phyloP scores from a whole-genome alignment of 2,797 vertebrate genomes.

The Sciurus carolinensis region DNA sequence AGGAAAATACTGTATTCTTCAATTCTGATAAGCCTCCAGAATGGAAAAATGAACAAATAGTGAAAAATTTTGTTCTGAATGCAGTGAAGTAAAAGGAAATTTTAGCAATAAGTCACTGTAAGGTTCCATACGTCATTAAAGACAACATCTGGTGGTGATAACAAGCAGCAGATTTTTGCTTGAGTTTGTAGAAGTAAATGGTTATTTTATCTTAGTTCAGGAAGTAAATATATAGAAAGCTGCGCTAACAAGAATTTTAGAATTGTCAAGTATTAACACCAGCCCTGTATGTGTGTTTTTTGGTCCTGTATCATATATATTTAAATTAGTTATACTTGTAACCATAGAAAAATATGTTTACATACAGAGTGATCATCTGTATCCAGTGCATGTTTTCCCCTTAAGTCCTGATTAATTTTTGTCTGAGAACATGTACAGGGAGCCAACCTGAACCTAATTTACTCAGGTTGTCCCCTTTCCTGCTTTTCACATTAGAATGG shows the following conservation, averaged over 20 bases:
- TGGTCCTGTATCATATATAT: conserved; percentile 72
- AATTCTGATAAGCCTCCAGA: conserved; percentile 55
- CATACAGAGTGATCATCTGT: conserved; percentile 82
- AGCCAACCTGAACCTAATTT: conserved; percentile 87
- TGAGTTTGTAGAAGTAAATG: conserved; percentile 86
- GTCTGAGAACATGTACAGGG: conserved; percentile 78
- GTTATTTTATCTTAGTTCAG: conserved; percentile 88
- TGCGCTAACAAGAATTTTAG: conserved; percentile 87
- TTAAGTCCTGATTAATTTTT: conserved; percentile 85
- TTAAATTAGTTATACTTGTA: conserved; percentile 87
- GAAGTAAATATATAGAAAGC: conserved; percentile 87
- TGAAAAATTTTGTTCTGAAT: conserved; percentile 76
- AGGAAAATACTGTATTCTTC: conserved; percentile 69
- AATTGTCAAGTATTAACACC: conserved; percentile 72
- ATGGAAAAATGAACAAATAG: conserved; percentile 76
- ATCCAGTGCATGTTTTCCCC: conserved; percentile 80
- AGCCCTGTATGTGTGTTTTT: not conserved
- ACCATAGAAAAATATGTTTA: conserved; percentile 79
- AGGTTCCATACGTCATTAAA: conserved; percentile 86
- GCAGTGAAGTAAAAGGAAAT: conserved; percentile 69
- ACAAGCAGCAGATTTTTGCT: conserved; percentile 89
- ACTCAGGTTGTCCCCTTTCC: conserved; percentile 85
- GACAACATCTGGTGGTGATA: conserved; percentile 87
- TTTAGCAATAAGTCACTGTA: conserved; percentile 85
- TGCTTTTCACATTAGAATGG: conserved; percentile 82